These are phyloP conservation scores for Listronotus oregonensis DNA, from an alignment of 1,140 invertebrate genomes.

Conservation along the genomic window DNA sequence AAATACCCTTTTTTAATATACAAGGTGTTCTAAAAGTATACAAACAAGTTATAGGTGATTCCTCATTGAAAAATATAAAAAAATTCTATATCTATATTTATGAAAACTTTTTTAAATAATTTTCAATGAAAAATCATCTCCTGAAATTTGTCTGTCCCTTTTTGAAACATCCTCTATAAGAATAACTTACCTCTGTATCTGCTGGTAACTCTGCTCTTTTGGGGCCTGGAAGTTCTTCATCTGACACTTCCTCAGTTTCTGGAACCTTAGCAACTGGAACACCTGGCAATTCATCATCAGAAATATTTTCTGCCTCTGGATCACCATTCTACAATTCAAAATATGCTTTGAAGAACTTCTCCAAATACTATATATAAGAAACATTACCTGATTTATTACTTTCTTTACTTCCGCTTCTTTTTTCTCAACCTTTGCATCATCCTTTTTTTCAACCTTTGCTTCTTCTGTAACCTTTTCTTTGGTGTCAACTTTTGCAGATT, in stretches of 20 bases:
- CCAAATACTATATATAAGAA: too few species aligned
- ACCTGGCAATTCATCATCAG: slow-evolving; percentile 68
- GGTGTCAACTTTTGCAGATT: slow-evolving; percentile 4
- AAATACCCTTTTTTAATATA: too few species aligned
- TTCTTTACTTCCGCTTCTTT: slow-evolving; percentile 18
- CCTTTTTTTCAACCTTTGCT: slow-evolving; percentile 19
- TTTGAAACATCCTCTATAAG: too few species aligned
- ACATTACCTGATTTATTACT: not conserved
- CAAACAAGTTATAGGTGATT: too few species aligned
- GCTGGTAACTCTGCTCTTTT: slow-evolving; percentile 76
- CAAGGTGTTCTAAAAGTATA: too few species aligned
- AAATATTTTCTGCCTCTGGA: slow-evolving; percentile 71
- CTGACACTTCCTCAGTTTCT: slow-evolving; percentile 72
- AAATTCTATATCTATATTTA: too few species aligned
- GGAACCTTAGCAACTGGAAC: slow-evolving; percentile 57
- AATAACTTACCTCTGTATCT: slow-evolving; percentile 68
- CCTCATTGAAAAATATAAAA: too few species aligned
- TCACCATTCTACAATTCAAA: slow-evolving; percentile 54
- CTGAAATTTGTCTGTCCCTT: too few species aligned
- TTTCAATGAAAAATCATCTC: too few species aligned
- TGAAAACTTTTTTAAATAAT: too few species aligned
- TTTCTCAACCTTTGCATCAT: slow-evolving; percentile 20
- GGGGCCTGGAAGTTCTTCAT: slow-evolving; percentile 76
- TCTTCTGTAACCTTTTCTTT: slow-evolving; percentile 6
- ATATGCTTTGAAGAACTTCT: too few species aligned